Percentiles rank a stretch among this genome's conserved stretches.
These are phyloP conservation scores for Tenodera sinensis DNA, from an alignment of 2,888 invertebrate species.

Conservation along the genomic window DNA sequence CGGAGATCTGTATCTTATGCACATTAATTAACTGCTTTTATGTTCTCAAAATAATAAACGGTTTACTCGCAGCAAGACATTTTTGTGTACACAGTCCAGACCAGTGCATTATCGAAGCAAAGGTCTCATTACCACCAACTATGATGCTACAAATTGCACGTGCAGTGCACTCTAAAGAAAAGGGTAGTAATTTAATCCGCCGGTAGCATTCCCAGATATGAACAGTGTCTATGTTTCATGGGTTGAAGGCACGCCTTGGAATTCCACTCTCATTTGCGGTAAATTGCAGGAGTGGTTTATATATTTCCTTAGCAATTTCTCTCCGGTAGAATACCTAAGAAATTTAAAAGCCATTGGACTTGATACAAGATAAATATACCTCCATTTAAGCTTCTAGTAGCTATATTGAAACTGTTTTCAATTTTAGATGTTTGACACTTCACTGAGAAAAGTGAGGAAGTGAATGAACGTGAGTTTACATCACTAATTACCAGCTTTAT, in stretches of 20 bases:
- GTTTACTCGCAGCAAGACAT: neutral
- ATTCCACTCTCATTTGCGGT: neutral
- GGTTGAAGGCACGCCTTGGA: neutral
- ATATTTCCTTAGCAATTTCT: neutral
- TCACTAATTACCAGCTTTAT: too few species aligned
- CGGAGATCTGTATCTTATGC: neutral
- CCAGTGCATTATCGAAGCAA: neutral
- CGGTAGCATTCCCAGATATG: neutral
- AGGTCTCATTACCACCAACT: neutral
- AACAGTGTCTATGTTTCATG: neutral
- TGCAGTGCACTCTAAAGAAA: neutral
- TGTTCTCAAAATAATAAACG: neutral
- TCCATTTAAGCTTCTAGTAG: too few species aligned
- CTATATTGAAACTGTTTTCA: too few species aligned
- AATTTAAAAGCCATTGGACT: neutral
- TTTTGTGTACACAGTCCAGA: neutral
- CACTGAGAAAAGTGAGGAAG: too few species aligned
- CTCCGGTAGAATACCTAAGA: neutral
- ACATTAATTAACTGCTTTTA: neutral
- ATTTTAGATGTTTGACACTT: too few species aligned
- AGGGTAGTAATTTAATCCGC: neutral
- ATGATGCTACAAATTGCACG: neutral
- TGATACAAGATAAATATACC: neutral
- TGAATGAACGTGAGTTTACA: too few species aligned
- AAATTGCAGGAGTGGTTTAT: neutral